Evolutionary conservation across 2,888 invertebrate species (phyloP).

Genomic region (Nemotelus nigrinus): DNA sequence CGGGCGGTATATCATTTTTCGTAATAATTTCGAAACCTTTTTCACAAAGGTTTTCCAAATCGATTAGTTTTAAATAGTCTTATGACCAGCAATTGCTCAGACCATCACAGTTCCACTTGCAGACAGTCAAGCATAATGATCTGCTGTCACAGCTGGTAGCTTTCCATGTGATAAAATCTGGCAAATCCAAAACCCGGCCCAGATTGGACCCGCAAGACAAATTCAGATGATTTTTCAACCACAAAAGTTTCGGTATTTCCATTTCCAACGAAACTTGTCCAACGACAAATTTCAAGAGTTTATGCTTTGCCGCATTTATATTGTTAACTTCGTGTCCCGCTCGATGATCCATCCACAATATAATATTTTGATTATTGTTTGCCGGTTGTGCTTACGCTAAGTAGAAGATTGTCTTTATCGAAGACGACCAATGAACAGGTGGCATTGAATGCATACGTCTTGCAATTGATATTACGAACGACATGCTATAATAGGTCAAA

Average conservation of each 20-base stretch:
- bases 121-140: slow-evolving; percentile 90
- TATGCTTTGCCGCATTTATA: slow-evolving; percentile 81
- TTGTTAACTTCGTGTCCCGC: slow-evolving; percentile 80
- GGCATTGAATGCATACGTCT: slow-evolving; percentile 88
- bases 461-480: slow-evolving; percentile 66
- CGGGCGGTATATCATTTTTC: slow-evolving; percentile 74
- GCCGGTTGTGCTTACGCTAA: slow-evolving; percentile 76
- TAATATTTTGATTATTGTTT: slow-evolving; percentile 80
- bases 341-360: slow-evolving; percentile 94
- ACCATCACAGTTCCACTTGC: slow-evolving; percentile 93
- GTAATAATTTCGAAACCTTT: slow-evolving; percentile 78
- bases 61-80: slow-evolving; percentile 77
- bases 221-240: slow-evolving; percentile 83
- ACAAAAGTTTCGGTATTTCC: slow-evolving; percentile 93
- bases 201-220: slow-evolving; percentile 74
- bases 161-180: slow-evolving; percentile 94
- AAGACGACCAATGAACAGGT: slow-evolving; percentile 92
- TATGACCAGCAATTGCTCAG: slow-evolving; percentile 76
- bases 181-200: slow-evolving; percentile 87
- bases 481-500: slow-evolving; percentile 61
- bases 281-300: slow-evolving; percentile 85
- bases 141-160: slow-evolving; percentile 82
- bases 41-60: slow-evolving; percentile 77
- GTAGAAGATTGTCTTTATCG: slow-evolving; percentile 74
- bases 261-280: slow-evolving; percentile 96